Conservation (phyloP, 2,797 vertebrate species). For the Novumbra hubbsi region DNA sequence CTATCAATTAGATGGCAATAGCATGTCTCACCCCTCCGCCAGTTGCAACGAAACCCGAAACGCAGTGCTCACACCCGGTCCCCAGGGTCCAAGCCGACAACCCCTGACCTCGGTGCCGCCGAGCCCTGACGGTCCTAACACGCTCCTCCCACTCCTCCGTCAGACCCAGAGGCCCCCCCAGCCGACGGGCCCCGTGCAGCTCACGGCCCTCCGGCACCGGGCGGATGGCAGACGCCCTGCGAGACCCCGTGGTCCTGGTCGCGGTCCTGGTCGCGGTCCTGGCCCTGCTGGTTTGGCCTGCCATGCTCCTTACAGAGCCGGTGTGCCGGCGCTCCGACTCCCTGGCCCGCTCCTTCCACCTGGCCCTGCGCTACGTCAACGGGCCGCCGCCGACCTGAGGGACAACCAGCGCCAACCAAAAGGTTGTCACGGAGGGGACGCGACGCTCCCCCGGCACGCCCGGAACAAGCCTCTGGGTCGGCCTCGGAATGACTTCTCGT, state of each 20-base stretch:
- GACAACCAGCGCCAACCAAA: neutral
- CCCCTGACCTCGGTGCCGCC: neutral
- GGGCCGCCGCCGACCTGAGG: slow-evolving; percentile 81
- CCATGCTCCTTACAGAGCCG: slow-evolving; percentile 28
- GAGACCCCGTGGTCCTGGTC: slow-evolving; percentile 36
- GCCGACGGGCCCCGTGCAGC: neutral
- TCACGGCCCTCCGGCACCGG: neutral
- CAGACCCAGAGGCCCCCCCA: neutral
- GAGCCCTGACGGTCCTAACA: neutral
- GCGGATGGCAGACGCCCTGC: neutral
- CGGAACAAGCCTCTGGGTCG: neutral
- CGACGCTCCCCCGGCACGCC: too few species aligned
- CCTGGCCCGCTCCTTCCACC: slow-evolving; percentile 60
- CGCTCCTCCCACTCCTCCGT: neutral
- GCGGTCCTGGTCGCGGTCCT: slow-evolving; percentile 62
- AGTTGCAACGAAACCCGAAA: neutral
- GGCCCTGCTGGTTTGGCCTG: slow-evolving; percentile 46
- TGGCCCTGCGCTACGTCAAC: slow-evolving; percentile 78
- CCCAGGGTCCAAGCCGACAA: neutral
- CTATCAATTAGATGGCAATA: neutral
- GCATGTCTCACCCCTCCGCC: neutral
- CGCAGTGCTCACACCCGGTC: neutral
- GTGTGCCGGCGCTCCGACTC: slow-evolving; percentile 57
- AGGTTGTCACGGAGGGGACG: neutral
- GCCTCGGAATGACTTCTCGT: neutral